Percentiles rank a stretch among this genome's conserved stretches.
Evolutionary conservation across 2,113 vertebrate species (phyloP).

Genomic region (Helogale parvula): DNA sequence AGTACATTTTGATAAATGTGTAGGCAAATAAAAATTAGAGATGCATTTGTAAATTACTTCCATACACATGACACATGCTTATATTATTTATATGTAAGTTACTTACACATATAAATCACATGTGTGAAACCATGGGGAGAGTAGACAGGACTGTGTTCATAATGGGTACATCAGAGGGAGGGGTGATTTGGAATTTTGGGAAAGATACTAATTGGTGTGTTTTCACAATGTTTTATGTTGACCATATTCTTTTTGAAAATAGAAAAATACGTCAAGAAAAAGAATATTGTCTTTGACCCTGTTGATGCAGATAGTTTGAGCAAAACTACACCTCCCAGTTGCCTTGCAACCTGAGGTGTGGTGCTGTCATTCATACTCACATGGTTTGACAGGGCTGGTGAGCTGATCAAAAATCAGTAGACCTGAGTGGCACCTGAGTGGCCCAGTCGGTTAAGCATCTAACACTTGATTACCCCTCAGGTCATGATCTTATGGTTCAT

Average conservation of each 20-base stretch:
- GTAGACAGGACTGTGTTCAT: neutral
- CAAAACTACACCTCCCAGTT: neutral
- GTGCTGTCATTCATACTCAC: neutral
- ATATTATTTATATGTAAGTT: neutral
- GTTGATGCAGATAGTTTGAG: neutral
- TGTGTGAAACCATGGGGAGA: neutral
- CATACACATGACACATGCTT: neutral
- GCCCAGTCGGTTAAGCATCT: too few relatives aligned
- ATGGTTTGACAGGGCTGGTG: neutral
- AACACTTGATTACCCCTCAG: too few relatives aligned
- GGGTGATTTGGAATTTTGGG: neutral
- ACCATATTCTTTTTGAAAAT: neutral
- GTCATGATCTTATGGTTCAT: too few relatives aligned
- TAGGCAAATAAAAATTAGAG: neutral
- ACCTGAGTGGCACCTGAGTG: neutral
- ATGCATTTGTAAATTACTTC: neutral
- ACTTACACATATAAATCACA: neutral
- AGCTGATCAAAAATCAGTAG: neutral
- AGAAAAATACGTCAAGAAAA: conserved; percentile 10
- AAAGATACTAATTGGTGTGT: neutral
- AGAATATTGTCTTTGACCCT: neutral
- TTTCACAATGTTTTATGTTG: neutral
- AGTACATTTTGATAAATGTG: neutral
- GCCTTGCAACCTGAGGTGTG: neutral
- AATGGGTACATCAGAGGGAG: neutral